These are phyloP conservation scores for Lepidonotus clava DNA, from an alignment of 2,888 invertebrate genomes.

Conservation along the genomic window DNA sequence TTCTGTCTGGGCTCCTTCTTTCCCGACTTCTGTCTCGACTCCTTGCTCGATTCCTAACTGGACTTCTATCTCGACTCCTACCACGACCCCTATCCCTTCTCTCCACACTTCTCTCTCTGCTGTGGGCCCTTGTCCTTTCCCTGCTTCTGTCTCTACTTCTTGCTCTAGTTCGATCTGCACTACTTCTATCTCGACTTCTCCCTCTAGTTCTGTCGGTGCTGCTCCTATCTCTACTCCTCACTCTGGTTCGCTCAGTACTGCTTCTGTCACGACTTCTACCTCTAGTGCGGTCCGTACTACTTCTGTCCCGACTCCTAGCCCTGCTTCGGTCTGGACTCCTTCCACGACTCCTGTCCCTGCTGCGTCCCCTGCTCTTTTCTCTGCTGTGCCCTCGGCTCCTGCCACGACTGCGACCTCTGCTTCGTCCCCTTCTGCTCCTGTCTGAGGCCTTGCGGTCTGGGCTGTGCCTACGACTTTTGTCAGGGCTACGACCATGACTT, in stretches of 20 bases:
- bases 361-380: not conserved
- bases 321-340: not conserved
- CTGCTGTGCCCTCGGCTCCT: not conserved
- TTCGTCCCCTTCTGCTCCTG: not conserved
- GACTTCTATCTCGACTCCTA: not conserved
- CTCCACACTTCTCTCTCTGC: not conserved
- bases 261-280: not conserved
- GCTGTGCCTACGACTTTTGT: conserved; percentile 11
- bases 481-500: not conserved
- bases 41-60: conserved; percentile 39
- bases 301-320: not conserved
- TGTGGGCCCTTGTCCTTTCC: not conserved
- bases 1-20: conserved; percentile 16
- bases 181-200: not conserved
- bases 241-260: not conserved
- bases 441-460: not conserved
- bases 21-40: conserved; percentile 35
- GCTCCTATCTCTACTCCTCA: not conserved
- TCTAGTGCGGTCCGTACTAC: not conserved
- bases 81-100: conserved; percentile 18
- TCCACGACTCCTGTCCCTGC: not conserved
- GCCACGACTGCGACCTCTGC: not conserved
- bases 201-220: not conserved
- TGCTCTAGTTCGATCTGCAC: not conserved
- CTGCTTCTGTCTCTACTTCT: not conserved